A percentile compares a stretch with the other conserved stretches of the same genome.
phyloP scores from a whole-genome alignment of 2,113 vertebrate genomes.

The Hippocampus barbouri region DNA sequence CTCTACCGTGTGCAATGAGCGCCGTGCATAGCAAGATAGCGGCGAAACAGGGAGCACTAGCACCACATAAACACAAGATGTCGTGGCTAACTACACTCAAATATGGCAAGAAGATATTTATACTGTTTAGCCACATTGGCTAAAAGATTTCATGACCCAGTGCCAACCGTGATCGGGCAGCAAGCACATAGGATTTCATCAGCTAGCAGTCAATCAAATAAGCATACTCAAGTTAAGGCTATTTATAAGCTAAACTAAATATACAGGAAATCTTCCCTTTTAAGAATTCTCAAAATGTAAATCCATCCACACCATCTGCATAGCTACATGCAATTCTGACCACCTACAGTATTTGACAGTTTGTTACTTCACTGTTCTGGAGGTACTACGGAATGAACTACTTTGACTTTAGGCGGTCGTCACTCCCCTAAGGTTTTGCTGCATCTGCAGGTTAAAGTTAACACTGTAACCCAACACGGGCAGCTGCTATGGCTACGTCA shows the following conservation, averaged over 20 bases:
- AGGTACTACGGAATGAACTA: neutral
- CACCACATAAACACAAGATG: too few species aligned
- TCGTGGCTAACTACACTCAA: too few species aligned
- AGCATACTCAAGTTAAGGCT: conserved; percentile 17
- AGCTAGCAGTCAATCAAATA: conserved; percentile 28
- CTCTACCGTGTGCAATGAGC: too few species aligned
- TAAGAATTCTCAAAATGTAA: neutral
- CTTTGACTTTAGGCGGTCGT: conserved; percentile 10
- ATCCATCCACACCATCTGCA: neutral
- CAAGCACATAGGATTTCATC: conserved; percentile 4
- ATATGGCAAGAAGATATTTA: too few species aligned
- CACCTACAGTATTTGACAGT: neutral
- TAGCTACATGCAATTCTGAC: neutral
- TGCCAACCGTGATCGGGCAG: neutral
- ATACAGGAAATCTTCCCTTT: conserved; percentile 11
- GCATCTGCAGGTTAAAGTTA: conserved; percentile 37
- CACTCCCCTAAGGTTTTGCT: conserved; percentile 25
- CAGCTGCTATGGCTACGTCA: conserved; percentile 48
- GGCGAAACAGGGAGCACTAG: too few species aligned
- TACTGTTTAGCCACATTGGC: too few species aligned
- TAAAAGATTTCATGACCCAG: too few species aligned
- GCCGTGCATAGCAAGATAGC: too few species aligned
- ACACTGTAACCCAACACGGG: conserved; percentile 52
- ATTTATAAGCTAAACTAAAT: conserved; percentile 52
- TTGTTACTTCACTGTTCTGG: neutral